A percentile compares a stretch with the other conserved stretches of the same genome.
These are phyloP conservation scores for Mystacides longicornis DNA, from an alignment of 2,888 invertebrate genomes.

Conservation along the genomic window DNA sequence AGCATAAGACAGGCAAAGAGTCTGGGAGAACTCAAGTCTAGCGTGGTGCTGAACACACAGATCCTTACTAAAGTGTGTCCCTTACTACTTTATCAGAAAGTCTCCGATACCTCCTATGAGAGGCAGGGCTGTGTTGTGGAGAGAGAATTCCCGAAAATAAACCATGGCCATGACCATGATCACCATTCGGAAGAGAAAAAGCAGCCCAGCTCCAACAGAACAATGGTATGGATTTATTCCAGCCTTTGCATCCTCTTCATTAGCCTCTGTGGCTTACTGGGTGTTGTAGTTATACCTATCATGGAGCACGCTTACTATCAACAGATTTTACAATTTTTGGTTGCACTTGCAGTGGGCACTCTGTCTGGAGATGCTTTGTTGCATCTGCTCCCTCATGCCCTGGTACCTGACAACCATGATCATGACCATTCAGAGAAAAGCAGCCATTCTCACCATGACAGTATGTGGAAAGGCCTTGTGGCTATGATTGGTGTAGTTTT, in stretches of 20 bases:
- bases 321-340: constrained; percentile 82
- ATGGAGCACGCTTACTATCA: constrained; percentile 87
- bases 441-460: constrained; percentile 52
- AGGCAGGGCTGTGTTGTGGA: constrained; percentile 51
- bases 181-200: constrained; percentile 16
- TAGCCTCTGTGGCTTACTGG: constrained; percentile 78
- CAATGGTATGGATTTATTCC: constrained; percentile 76
- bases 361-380: constrained; percentile 86
- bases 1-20: not conserved
- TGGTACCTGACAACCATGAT: constrained; percentile 35
- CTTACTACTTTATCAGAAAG: constrained; percentile 58
- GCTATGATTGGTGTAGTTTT: constrained; percentile 76
- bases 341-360: constrained; percentile 88
- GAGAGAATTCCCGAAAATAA: constrained; percentile 29
- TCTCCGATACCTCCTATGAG: constrained; percentile 48
- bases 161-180: constrained; percentile 25
- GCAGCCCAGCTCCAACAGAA: constrained; percentile 37
- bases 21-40: constrained; percentile 13
- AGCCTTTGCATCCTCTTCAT: constrained; percentile 74
- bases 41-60: constrained; percentile 23
- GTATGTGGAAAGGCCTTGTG: constrained; percentile 80
- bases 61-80: constrained; percentile 54
- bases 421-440: constrained; percentile 26
- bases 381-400: constrained; percentile 86
- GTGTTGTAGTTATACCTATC: constrained; percentile 84